Percentiles rank a stretch among this genome's conserved stretches.
phyloP scores from a whole-genome alignment of 2,888 invertebrate species.

The Cephus sareptanus region DNA sequence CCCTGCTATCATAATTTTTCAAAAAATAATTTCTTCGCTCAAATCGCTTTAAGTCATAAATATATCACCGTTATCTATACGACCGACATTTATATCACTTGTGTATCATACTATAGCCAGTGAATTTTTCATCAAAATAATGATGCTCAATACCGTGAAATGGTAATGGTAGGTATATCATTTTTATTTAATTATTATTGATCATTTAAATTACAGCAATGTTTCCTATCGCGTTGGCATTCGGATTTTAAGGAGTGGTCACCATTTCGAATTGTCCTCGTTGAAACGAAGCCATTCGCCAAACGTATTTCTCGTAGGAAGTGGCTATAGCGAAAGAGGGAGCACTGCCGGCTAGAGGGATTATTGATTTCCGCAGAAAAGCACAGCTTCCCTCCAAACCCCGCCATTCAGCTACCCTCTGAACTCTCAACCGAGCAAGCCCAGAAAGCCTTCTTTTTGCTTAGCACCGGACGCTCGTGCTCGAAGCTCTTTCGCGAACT shows the following conservation, averaged over 20 bases:
- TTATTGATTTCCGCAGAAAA: conserved; percentile 60
- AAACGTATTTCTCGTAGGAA: neutral
- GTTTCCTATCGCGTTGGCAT: neutral
- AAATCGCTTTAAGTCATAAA: neutral
- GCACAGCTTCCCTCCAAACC: conserved; percentile 43
- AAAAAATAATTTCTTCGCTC: neutral
- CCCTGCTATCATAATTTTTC: neutral
- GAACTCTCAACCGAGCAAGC: conserved; percentile 26
- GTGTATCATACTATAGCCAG: neutral
- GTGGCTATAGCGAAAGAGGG: conserved; percentile 4
- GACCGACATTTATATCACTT: neutral
- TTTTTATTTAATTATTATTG: neutral
- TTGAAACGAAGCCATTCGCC: neutral
- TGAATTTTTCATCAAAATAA: neutral
- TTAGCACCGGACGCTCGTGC: conserved; percentile 27
- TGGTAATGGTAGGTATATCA: neutral
- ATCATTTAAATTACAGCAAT: neutral
- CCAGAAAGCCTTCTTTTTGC: conserved; percentile 32
- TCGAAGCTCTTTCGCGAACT: conserved; percentile 29
- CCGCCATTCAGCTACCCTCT: conserved; percentile 4
- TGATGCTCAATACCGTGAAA: neutral
- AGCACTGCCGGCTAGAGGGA: conserved; percentile 42
- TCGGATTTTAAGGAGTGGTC: neutral
- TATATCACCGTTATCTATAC: neutral
- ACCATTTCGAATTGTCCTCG: neutral